phyloP scores from a whole-genome alignment of 2,113 vertebrate genomes.

The Phocoena phocoena region DNA sequence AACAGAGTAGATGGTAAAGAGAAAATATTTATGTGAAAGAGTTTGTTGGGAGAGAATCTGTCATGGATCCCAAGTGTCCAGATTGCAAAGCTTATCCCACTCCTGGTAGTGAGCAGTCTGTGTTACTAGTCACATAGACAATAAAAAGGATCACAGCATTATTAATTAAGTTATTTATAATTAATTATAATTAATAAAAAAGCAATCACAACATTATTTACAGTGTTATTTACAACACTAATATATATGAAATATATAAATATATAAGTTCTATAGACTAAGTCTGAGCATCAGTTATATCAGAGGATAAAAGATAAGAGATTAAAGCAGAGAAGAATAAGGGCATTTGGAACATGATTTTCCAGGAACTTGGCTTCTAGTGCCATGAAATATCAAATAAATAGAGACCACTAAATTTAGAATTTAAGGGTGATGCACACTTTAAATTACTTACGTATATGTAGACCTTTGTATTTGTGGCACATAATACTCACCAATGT shows the following conservation, averaged over 20 bases:
- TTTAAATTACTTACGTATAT: background rate
- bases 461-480: no score
- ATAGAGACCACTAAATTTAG: background rate
- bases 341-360: background rate
- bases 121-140: background rate
- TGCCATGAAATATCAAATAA: background rate
- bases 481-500: background rate
- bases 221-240: background rate
- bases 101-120: background rate
- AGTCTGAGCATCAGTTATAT: background rate
- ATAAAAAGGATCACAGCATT: background rate
- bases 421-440: background rate
- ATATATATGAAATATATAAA: background rate
- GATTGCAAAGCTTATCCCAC: background rate
- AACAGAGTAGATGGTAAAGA: background rate
- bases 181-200: background rate
- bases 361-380: background rate
- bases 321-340: background rate
- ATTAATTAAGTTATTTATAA: no score
- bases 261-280: background rate
- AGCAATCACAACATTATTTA: background rate
- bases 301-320: background rate
- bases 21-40: background rate
- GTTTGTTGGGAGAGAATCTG: background rate
- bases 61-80: background rate